phyloP scores from a whole-genome alignment of 30 jellyfish, hydroid and myxozoan genomes.

The Hydractinia echinata region DNA sequence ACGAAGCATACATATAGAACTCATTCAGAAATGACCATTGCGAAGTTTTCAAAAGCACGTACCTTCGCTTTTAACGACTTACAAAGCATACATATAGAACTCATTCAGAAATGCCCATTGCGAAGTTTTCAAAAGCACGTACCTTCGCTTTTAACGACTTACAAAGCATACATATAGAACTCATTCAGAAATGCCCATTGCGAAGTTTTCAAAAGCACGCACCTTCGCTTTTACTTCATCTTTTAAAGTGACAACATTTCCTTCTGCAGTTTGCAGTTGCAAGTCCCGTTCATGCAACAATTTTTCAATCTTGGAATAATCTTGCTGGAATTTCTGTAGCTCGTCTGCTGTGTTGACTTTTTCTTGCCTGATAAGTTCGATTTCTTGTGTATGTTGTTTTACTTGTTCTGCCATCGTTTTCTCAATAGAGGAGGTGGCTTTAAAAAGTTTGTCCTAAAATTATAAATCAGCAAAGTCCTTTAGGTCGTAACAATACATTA shows the following conservation, averaged over 20 bases:
- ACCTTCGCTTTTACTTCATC: constrained; percentile 26
- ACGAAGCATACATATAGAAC: no score
- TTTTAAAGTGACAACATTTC: background rate
- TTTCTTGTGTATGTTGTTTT: constrained; percentile 27
- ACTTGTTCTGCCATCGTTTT: constrained; percentile 61
- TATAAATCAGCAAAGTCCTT: background rate
- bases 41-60: background rate
- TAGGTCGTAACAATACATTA: background rate
- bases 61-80: constrained; percentile 7
- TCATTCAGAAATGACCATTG: background rate
- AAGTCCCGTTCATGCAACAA: constrained; percentile 1
- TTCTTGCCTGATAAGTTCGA: constrained; percentile 37
- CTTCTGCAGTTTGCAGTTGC: background rate
- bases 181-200: background rate
- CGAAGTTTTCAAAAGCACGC: background rate
- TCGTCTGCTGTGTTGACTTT: constrained; percentile 37
- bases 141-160: background rate
- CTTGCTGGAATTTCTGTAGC: constrained; percentile 4
- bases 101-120: background rate
- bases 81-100: no score
- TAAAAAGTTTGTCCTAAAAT: constrained; percentile 51
- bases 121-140: background rate
- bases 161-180: no score
- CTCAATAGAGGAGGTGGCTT: constrained; percentile 62
- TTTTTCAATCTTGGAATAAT: constrained; percentile 16